phyloP scores from a whole-genome alignment of 2,888 invertebrate genomes.

The Spodoptera exigua region DNA sequence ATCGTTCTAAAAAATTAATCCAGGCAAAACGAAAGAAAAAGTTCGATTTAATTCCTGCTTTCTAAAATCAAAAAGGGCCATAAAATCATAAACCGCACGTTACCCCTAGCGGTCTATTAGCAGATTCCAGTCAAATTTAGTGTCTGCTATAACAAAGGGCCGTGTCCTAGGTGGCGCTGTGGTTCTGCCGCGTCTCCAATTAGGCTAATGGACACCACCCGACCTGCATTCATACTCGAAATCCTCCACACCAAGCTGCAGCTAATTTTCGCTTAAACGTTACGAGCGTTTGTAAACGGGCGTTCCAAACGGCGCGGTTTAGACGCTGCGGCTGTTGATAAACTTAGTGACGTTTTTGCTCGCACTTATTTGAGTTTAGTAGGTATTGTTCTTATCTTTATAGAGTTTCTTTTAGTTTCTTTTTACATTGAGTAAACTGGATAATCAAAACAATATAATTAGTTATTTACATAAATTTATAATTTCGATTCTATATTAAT shows the following conservation, averaged over 20 bases:
- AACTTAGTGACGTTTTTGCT: neutral
- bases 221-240: constrained; percentile 87
- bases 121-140: constrained; percentile 61
- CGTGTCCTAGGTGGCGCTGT: constrained; percentile 69
- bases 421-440: too few relatives aligned
- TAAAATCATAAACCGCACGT: constrained; percentile 44
- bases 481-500: too few relatives aligned
- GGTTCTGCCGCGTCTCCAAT: constrained; percentile 79
- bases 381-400: too few relatives aligned
- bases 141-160: constrained; percentile 74
- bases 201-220: constrained; percentile 88
- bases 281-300: constrained; percentile 61
- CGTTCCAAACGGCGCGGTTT: constrained; percentile 56
- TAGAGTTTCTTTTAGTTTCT: too few relatives aligned
- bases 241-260: constrained; percentile 86
- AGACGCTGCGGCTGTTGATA: constrained; percentile 16
- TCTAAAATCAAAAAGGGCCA: constrained; percentile 16
- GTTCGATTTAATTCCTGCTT: neutral
- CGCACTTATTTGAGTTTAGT: neutral
- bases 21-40: too few relatives aligned
- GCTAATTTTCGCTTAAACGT: constrained; percentile 87
- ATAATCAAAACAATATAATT: too few relatives aligned
- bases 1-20: neutral
- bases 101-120: constrained; percentile 49
- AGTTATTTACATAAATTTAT: too few relatives aligned